These are phyloP conservation scores for Oophaga sylvatica DNA, from an alignment of 2,797 vertebrate genomes.

Conservation along the genomic window DNA sequence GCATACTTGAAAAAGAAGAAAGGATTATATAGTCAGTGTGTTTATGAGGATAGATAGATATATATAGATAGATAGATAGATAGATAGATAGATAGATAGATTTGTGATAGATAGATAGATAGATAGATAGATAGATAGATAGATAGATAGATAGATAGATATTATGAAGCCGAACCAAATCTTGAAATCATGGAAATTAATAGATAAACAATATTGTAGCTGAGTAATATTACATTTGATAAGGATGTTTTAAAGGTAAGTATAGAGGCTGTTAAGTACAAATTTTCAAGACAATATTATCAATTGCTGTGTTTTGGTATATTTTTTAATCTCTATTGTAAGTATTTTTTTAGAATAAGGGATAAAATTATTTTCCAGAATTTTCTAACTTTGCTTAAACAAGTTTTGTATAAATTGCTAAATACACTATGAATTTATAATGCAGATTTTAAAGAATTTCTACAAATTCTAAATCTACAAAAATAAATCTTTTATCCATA, in stretches of 20 bases:
- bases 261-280: not conserved
- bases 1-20: constrained; percentile 78
- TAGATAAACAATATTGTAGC: not conserved
- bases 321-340: not conserved
- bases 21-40: constrained; percentile 37
- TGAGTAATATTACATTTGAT: not conserved
- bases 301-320: no score
- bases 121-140: no score
- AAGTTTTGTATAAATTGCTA: not conserved
- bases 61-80: constrained; percentile 48
- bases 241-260: not conserved
- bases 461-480: not conserved
- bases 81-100: constrained; percentile 34
- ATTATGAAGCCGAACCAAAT: no score
- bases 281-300: not conserved
- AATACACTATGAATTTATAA: not conserved
- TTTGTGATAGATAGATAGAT: constrained; percentile 4
- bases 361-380: not conserved
- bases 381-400: not conserved
- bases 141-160: no score
- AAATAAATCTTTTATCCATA: not conserved
- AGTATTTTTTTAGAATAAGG: not conserved
- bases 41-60: constrained; percentile 19
- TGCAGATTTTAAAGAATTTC: not conserved
- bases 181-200: not conserved